Base-by-base conservation (phyloP, 1,140 invertebrate species). In the Drosophila bipectinata region DNA sequence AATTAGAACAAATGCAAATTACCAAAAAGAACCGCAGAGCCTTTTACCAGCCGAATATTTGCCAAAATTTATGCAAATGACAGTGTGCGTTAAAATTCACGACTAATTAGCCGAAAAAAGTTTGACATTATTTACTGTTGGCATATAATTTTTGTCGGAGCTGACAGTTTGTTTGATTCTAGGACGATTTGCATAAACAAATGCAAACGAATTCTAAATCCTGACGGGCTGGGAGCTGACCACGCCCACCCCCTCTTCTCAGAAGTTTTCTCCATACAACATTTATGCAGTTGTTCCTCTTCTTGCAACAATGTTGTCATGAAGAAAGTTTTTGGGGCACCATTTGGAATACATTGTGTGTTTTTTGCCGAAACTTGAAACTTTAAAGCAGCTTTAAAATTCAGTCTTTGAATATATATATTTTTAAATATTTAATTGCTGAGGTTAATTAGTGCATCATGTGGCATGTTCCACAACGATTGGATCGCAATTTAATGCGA, bases 51-150 rank as follows among this genome's bases (percentile, higher is more conserved):
- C 15, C 47, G 18, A 63, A 57, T 61, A 57, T 57, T 54, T 66
- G 57, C 10, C 14, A 1, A 59, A 75, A 77, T 69, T 73, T 79
- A 84, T 84, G 80, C 52, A 80, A 85, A 84, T 84, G 59, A 84
- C 77, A 64, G 47, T 57, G 32, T 14, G 41, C 52, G 44, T 69
- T 37, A 32, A 61, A 84, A 81, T 75, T 81, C 74, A 76, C 59
- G 59, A 62, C 78, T 87, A 85, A 85, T 85, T 85, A 85, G 78
- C 41, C 41, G 64, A 76, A 61, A 37, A 71, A 44, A 71, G 37
- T 72, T 49, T n/a, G 34, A 47, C 66, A 34, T 41, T 49, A 41
- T 56, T 69, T 69, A 69, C 56, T 49, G 34, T 57, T 68, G 47
- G 47, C 14, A 64, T 32, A 55, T 30, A 57, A 49, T 49, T 69